A percentile compares a stretch with the other conserved stretches of the same genome.
Conservation (phyloP, 2,797 vertebrate genomes). For the Pangasius krempfi region DNA sequence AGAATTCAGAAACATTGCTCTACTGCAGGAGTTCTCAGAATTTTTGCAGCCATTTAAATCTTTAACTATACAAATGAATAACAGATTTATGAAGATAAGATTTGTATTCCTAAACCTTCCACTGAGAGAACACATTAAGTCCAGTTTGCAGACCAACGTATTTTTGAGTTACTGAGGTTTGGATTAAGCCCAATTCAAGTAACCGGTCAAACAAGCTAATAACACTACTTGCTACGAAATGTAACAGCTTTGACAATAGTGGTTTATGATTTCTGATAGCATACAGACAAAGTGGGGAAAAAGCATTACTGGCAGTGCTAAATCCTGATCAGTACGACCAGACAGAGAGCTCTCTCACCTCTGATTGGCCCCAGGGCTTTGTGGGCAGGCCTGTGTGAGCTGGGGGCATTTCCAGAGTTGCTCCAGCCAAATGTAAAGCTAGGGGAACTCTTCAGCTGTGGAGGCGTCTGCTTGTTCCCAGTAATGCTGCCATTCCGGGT, state of each 20-base stretch:
- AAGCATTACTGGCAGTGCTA: neutral
- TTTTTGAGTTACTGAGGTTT: neutral
- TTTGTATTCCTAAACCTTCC: neutral
- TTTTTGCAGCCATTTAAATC: neutral
- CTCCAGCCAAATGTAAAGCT: slow-evolving; percentile 86
- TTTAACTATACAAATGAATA: neutral
- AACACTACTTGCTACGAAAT: neutral
- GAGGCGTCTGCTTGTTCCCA: slow-evolving; percentile 82
- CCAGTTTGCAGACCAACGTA: neutral
- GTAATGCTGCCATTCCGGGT: slow-evolving; percentile 78
- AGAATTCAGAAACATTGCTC: neutral
- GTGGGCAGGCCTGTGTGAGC: slow-evolving; percentile 66
- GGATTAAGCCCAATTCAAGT: neutral
- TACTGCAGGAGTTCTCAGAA: neutral
- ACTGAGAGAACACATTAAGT: neutral
- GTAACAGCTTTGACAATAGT: neutral
- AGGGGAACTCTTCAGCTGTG: slow-evolving; percentile 83
- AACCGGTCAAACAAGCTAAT: neutral
- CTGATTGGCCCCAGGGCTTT: slow-evolving; percentile 78
- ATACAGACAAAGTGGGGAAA: neutral
- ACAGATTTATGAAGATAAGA: neutral
- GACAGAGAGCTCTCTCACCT: slow-evolving; percentile 78
- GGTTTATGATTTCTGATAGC: neutral
- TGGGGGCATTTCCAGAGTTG: slow-evolving; percentile 62
- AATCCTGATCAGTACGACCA: neutral